Percentiles rank a stretch among this genome's conserved stretches.
These are phyloP conservation scores for Noctua fimbriata DNA, from an alignment of 2,888 invertebrate species.

Conservation along the genomic window DNA sequence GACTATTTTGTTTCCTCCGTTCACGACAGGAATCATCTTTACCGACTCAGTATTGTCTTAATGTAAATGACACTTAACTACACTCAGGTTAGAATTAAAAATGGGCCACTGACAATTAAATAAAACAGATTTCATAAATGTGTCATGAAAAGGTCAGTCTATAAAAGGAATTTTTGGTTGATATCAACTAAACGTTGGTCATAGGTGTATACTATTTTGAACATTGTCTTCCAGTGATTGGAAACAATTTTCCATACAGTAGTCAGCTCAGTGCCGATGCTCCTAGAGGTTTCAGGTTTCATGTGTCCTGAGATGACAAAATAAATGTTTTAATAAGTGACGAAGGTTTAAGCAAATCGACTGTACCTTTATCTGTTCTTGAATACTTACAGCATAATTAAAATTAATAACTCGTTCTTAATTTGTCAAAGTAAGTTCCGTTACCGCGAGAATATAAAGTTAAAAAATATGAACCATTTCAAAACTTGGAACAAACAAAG, in stretches of 20 bases:
- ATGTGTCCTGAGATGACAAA: not conserved
- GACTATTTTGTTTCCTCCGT: too few species aligned
- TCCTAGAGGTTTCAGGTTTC: not conserved
- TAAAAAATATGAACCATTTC: constrained; percentile 68
- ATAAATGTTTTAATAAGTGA: not conserved
- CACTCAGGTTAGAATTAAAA: not conserved
- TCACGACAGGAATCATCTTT: too few species aligned
- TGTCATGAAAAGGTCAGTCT: not conserved
- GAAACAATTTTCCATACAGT: not conserved
- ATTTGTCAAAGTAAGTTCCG: constrained; percentile 37
- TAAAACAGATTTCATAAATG: not conserved
- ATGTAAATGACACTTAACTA: not conserved
- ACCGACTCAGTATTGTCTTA: too few species aligned
- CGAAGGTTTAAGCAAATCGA: not conserved
- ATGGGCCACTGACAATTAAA: not conserved
- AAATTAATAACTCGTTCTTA: constrained; percentile 12
- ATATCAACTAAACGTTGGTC: not conserved
- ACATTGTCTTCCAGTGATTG: not conserved
- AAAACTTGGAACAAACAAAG: constrained; percentile 80
- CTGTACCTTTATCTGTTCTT: not conserved
- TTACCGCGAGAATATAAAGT: constrained; percentile 45
- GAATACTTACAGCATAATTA: not conserved
- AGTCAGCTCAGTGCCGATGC: not conserved
- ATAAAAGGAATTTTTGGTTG: not conserved
- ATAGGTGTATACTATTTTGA: not conserved